Evolutionary conservation across 2,113 vertebrate species (phyloP).

Genomic region (Eclectus roratus): DNA sequence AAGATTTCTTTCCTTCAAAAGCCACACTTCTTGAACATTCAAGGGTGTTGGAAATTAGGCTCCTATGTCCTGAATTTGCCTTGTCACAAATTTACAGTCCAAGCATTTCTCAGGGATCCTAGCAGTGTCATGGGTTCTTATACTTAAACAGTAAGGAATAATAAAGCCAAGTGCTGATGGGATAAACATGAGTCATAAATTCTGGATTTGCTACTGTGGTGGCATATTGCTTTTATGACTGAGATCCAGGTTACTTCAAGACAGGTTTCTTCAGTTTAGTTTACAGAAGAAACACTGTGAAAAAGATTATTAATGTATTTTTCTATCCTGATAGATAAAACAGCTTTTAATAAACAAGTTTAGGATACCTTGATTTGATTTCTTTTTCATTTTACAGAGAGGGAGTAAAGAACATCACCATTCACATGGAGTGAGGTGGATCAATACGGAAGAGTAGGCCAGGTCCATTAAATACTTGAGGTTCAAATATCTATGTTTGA

Average conservation of each 20-base stretch:
- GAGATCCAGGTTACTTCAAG: background rate
- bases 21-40: background rate
- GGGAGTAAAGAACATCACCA: background rate
- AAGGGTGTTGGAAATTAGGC: accelerated
- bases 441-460: background rate
- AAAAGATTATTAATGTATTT: background rate
- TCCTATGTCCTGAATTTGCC: background rate
- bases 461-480: background rate
- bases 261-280: background rate
- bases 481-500: background rate
- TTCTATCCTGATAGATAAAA: background rate
- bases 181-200: background rate
- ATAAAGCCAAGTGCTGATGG: background rate
- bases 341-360: background rate
- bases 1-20: background rate
- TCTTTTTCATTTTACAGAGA: background rate
- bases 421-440: background rate
- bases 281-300: background rate
- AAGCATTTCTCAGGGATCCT: background rate
- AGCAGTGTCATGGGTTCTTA: background rate
- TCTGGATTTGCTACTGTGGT: background rate
- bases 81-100: background rate
- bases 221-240: background rate
- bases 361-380: background rate
- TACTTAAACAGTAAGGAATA: background rate